Conservation (phyloP, 2,797 vertebrate genomes). For the Acrocephalus scirpaceus region DNA sequence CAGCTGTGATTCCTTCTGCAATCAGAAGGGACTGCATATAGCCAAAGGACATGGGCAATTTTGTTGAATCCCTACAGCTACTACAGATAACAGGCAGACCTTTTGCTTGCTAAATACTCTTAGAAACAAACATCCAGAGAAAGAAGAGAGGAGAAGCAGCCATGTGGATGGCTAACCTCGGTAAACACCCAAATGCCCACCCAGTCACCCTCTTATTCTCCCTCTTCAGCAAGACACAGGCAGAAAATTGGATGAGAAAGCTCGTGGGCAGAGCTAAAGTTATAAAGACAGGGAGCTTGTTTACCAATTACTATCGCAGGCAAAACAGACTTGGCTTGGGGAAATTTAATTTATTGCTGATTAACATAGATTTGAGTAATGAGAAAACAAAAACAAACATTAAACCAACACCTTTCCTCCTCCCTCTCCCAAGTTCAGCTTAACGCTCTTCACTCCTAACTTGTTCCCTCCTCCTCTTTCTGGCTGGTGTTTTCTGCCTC, state of each 20-base stretch:
- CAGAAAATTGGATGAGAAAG: not conserved
- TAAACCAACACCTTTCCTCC: not conserved
- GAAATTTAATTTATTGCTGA: not conserved
- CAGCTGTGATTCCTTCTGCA: not conserved
- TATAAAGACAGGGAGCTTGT: not conserved
- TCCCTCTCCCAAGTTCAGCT: not conserved
- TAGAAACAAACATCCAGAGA: not conserved
- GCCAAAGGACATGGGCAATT: not conserved
- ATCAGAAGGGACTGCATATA: not conserved
- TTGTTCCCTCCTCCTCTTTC: not conserved
- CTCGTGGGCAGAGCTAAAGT: not conserved
- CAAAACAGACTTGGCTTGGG: not conserved
- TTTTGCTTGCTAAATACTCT: not conserved
- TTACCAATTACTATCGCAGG: not conserved
- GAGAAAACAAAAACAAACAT: constrained; percentile 15
- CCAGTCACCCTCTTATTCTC: not conserved
- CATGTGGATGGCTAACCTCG: not conserved
- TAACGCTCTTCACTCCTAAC: not conserved
- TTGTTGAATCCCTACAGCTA: not conserved
- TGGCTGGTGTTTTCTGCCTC: not conserved
- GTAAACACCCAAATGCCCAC: not conserved
- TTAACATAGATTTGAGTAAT: constrained; percentile 24
- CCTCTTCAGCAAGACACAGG: not conserved
- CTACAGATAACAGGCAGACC: not conserved
- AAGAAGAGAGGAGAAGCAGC: not conserved